These are phyloP conservation scores for Leptinotarsa texana DNA, from an alignment of 1,140 invertebrate species.

Conservation along the genomic window DNA sequence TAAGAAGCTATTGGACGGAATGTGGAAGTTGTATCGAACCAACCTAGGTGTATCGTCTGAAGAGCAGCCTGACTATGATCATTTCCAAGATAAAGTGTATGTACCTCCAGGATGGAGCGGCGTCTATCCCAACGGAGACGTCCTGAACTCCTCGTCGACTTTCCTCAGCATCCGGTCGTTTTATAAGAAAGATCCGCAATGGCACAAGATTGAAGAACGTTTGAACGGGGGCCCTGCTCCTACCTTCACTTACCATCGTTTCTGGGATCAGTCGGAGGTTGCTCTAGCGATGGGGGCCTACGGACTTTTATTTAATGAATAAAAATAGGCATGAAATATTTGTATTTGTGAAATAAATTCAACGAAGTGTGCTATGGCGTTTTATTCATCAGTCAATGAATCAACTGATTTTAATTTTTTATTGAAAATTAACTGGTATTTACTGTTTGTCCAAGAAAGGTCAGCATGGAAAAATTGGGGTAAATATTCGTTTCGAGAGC, in stretches of 20 bases:
- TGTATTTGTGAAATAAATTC: too few relatives aligned
- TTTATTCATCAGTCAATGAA: too few relatives aligned
- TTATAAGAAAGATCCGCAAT: conserved; percentile 33
- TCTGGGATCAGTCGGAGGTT: conserved; percentile 37
- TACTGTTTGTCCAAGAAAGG: too few relatives aligned
- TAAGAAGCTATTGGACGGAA: conserved; percentile 31
- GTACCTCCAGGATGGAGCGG: conserved; percentile 34
- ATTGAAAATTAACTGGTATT: too few relatives aligned
- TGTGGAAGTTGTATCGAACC: conserved; percentile 27
- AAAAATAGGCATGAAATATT: background rate
- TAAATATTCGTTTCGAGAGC: too few relatives aligned
- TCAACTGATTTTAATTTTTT: too few relatives aligned
- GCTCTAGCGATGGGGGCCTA: conserved; percentile 36
- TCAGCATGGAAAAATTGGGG: too few relatives aligned
- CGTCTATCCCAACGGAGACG: conserved; percentile 34
- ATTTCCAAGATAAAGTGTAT: conserved; percentile 33
- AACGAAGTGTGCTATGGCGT: too few relatives aligned
- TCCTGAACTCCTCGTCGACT: conserved; percentile 32
- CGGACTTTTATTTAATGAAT: conserved; percentile 35
- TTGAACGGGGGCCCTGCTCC: conserved; percentile 32
- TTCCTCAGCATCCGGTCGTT: conserved; percentile 33
- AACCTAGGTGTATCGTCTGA: conserved; percentile 30
- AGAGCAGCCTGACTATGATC: conserved; percentile 28
- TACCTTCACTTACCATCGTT: conserved; percentile 34
- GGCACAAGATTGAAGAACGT: conserved; percentile 31